Percentiles rank a stretch among this genome's conserved stretches.
Evolutionary conservation across 92 coral and sea anemone species (phyloP).

Genomic region (Siderastrea radians): DNA sequence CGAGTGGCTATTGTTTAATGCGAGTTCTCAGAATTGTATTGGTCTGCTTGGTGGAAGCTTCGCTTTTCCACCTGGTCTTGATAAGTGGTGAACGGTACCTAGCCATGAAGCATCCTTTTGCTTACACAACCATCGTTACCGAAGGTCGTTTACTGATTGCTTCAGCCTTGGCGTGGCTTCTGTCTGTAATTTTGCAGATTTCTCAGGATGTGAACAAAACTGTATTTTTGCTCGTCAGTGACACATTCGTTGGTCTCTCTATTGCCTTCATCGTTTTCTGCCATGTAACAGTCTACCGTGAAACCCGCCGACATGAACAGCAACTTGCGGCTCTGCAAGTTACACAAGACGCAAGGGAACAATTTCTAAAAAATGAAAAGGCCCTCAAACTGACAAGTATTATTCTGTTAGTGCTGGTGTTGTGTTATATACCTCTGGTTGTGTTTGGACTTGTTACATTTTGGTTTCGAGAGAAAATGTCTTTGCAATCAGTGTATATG

Average conservation of each 20-base stretch:
- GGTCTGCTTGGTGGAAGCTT: neutral
- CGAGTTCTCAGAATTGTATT: neutral
- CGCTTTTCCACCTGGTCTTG: constrained; percentile 3
- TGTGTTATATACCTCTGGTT: neutral
- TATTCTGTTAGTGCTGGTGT: neutral
- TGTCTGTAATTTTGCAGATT: neutral
- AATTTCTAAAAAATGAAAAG: neutral
- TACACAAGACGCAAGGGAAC: constrained; percentile 3
- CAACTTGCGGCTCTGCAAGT: constrained; percentile 11
- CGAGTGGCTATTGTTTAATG: neutral
- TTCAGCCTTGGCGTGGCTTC: constrained; percentile 1
- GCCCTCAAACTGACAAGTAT: neutral
- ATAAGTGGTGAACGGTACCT: constrained; percentile 3
- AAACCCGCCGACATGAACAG: constrained; percentile 2
- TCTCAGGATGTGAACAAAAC: neutral
- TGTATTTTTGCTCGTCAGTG: no score
- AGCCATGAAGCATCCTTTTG: neutral
- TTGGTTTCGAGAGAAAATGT: no score
- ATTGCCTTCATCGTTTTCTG: neutral
- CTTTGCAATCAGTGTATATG: no score
- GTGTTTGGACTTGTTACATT: neutral
- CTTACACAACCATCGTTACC: neutral
- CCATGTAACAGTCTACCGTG: constrained; percentile 12
- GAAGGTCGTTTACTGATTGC: constrained; percentile 8
- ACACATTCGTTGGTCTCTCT: neutral